Conservation (phyloP, 1,140 invertebrate genomes). For the Drosophila ohnishii region DNA sequence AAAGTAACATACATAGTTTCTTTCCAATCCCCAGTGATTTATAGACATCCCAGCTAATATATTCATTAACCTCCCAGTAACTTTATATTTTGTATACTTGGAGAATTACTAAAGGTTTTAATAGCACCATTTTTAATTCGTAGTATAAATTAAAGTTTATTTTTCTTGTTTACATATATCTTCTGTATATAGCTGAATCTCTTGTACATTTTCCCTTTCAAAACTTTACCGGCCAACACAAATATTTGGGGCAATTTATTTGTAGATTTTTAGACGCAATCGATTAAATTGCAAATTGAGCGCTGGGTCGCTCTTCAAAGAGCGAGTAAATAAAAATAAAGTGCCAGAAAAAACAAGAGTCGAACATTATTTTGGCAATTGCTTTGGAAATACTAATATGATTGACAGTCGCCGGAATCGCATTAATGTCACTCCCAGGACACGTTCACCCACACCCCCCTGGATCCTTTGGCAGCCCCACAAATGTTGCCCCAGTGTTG, state of each 20-base stretch:
- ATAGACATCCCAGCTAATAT: not conserved
- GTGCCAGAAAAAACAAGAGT: constrained; percentile 48
- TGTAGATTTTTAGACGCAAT: constrained; percentile 58
- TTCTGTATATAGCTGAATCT: not conserved
- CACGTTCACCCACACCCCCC: not conserved
- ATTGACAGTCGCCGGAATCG: constrained; percentile 68
- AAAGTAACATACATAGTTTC: not conserved
- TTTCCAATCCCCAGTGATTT: not conserved
- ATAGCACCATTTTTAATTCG: too few relatives aligned
- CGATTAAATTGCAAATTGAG: constrained; percentile 74
- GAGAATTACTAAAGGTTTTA: not conserved
- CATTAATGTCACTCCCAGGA: constrained; percentile 72
- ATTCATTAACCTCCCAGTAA: not conserved
- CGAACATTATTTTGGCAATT: constrained; percentile 52
- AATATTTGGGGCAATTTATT: constrained; percentile 51
- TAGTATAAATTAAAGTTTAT: not conserved
- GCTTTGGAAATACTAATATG: constrained; percentile 60
- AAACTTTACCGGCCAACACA: constrained; percentile 6
- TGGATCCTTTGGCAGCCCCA: not conserved
- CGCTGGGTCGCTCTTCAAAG: constrained; percentile 51
- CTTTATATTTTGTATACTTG: not conserved
- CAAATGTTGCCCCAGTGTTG: constrained; percentile 46
- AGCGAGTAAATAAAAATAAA: constrained; percentile 33
- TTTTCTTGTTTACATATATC: not conserved
- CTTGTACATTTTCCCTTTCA: not conserved